These are phyloP conservation scores for Carcinoscorpius rotundicauda DNA, from an alignment of 1,140 invertebrate genomes.

Conservation along the genomic window DNA sequence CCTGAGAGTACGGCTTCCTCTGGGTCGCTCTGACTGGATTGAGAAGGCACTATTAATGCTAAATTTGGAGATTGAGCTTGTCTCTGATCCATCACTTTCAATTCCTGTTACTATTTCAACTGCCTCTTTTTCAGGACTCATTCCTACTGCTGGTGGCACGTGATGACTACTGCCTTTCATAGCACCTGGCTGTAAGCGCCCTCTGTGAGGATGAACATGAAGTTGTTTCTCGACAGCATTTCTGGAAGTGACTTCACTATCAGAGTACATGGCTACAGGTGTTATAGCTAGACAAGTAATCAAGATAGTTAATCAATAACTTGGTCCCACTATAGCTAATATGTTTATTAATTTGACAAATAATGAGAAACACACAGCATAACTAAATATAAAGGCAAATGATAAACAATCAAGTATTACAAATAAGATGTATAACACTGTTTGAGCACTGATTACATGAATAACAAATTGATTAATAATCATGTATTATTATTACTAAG, in stretches of 20 bases:
- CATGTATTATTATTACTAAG: no score
- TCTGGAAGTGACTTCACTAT: conserved; percentile 21
- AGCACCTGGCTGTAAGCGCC: background rate
- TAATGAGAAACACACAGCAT: no score
- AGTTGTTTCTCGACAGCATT: conserved; percentile 16
- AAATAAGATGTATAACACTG: no score
- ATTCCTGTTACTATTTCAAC: conserved; percentile 3
- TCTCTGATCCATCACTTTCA: conserved; percentile 24
- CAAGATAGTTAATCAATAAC: no score
- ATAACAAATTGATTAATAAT: no score
- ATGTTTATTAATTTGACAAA: no score
- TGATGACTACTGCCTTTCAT: background rate
- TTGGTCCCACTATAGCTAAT: no score
- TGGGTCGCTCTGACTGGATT: conserved; percentile 22
- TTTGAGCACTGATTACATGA: no score
- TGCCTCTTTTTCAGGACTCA: conserved; percentile 3
- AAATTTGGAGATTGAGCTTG: conserved; percentile 23
- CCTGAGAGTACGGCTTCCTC: conserved; percentile 22
- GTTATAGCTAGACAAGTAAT: conserved; percentile 4
- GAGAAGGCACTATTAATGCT: conserved; percentile 23
- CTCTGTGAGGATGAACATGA: conserved; percentile 13
- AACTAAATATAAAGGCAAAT: no score
- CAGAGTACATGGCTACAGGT: conserved; percentile 21
- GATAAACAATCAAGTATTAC: no score
- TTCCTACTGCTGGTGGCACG: conserved; percentile 1